These are phyloP conservation scores for Piaya cayana DNA, from an alignment of 2,113 vertebrate genomes.

Conservation along the genomic window DNA sequence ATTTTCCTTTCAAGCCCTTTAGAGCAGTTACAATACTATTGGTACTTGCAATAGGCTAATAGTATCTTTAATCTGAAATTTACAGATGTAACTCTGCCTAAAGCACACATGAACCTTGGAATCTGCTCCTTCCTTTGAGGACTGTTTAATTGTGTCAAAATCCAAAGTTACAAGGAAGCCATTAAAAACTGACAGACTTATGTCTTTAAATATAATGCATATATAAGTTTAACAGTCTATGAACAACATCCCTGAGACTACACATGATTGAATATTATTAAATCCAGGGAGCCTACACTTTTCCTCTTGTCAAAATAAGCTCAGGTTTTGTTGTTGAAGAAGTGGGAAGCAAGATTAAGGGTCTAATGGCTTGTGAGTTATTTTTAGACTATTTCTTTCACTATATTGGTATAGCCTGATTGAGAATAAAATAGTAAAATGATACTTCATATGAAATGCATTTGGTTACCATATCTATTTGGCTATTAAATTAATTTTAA, in stretches of 20 bases:
- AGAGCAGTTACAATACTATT: background rate
- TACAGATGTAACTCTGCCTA: background rate
- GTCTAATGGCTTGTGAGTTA: background rate
- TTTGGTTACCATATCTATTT: background rate
- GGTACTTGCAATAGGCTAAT: background rate
- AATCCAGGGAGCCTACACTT: background rate
- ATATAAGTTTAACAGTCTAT: background rate
- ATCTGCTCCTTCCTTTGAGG: background rate
- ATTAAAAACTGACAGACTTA: background rate
- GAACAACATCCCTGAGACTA: background rate
- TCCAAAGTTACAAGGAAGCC: background rate
- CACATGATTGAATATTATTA: background rate
- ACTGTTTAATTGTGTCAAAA: background rate
- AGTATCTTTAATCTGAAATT: background rate
- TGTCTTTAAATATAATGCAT: background rate
- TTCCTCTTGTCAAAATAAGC: background rate
- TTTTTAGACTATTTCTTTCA: background rate
- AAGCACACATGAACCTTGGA: background rate
- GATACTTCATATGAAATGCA: background rate
- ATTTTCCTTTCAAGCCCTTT: background rate
- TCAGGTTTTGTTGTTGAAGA: background rate
- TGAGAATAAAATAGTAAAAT: background rate
- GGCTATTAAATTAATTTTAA: background rate
- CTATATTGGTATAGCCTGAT: background rate
- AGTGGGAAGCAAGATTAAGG: background rate